Conservation (phyloP, 2,113 vertebrate species). For the Festucalex cinctus region DNA sequence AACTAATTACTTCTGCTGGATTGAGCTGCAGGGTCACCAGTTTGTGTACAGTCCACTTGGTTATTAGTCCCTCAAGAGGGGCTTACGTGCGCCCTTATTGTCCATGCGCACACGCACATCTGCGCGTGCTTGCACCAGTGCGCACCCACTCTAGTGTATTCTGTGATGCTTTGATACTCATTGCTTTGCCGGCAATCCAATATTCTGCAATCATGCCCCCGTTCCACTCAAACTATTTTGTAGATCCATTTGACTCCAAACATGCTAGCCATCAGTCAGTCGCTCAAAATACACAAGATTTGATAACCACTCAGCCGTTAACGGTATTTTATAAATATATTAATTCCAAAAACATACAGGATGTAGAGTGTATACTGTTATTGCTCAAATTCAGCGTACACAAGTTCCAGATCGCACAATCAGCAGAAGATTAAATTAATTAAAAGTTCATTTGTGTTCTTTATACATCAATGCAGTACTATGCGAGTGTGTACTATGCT, state of each 20-base stretch:
- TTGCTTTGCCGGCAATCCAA: conserved; percentile 60
- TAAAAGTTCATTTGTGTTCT: too few relatives aligned
- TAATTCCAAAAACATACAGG: too few relatives aligned
- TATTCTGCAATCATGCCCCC: conserved; percentile 23
- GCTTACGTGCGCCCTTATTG: conserved; percentile 24
- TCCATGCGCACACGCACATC: conserved; percentile 6
- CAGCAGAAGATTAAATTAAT: too few relatives aligned
- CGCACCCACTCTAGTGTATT: conserved; percentile 10
- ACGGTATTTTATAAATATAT: neutral
- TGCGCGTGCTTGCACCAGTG: conserved; percentile 10
- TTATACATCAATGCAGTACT: too few relatives aligned
- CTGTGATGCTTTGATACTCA: conserved; percentile 63
- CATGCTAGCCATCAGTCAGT: neutral
- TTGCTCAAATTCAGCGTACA: too few relatives aligned
- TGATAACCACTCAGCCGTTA: neutral
- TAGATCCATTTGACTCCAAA: neutral
- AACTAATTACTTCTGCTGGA: conserved; percentile 70
- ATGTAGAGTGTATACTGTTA: too few relatives aligned
- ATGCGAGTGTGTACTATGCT: too few relatives aligned
- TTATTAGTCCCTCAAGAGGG: conserved; percentile 52
- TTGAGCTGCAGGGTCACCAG: conserved; percentile 53
- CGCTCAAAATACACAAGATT: neutral
- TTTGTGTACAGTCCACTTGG: conserved; percentile 50
- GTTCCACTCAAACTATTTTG: neutral
- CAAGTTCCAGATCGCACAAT: too few relatives aligned